Evolutionary conservation across 2,113 vertebrate species (phyloP).

Genomic region (Azemiops feae): DNA sequence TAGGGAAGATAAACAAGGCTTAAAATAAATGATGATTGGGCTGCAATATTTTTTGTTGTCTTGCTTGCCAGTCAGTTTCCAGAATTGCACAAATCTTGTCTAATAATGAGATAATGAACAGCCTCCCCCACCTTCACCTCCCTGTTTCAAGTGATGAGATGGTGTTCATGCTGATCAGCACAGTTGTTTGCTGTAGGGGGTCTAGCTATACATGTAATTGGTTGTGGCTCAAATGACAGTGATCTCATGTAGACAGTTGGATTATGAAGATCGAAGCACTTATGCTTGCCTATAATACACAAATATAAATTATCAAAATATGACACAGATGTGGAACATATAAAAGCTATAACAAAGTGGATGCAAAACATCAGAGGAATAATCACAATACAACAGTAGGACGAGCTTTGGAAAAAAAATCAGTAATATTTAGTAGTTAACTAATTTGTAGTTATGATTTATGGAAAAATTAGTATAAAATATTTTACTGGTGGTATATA

Average conservation of each 20-base stretch:
- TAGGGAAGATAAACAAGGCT: background rate
- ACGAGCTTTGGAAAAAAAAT: background rate
- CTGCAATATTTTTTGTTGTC: background rate
- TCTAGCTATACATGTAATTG: background rate
- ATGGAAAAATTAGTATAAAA: no score
- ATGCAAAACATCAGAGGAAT: background rate
- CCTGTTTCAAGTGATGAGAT: background rate
- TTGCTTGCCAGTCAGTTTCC: background rate
- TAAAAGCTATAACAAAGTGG: background rate
- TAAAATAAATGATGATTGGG: background rate
- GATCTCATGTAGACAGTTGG: background rate
- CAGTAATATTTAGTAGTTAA: background rate
- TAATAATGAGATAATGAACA: background rate
- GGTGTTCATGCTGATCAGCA: background rate
- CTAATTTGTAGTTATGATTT: background rate
- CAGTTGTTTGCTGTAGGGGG: background rate
- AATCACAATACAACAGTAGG: background rate
- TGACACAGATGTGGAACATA: background rate
- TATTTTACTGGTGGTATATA: no score
- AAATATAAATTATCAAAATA: background rate
- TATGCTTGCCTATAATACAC: background rate
- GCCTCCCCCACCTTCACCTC: background rate
- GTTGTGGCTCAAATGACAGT: background rate
- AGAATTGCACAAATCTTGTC: background rate
- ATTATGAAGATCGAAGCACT: background rate